Conservation (phyloP, 2,888 invertebrate species). For the Carpatolechia fugitivella region DNA sequence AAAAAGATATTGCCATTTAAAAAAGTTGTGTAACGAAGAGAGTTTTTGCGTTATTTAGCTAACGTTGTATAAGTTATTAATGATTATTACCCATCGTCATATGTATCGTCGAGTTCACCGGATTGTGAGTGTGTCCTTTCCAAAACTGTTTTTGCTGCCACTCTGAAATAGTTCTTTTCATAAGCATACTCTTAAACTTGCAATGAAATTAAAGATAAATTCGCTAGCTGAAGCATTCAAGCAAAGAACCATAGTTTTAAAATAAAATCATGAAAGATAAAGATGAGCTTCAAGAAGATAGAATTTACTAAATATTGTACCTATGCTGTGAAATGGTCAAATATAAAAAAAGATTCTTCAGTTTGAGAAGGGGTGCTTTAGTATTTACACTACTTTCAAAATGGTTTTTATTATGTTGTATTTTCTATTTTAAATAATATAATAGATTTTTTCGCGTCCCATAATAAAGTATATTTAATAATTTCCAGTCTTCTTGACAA, state of each 20-base stretch:
- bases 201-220: not conserved
- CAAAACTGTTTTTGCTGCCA: slow-evolving; percentile 81
- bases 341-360: too few relatives aligned
- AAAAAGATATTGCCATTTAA: too few relatives aligned
- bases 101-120: slow-evolving; percentile 77
- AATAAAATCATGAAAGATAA: slow-evolving; percentile 16
- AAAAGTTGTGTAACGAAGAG: too few relatives aligned
- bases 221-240: slow-evolving; percentile 36
- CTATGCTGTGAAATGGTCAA: too few relatives aligned
- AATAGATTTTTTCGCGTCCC: too few relatives aligned
- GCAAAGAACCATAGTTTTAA: slow-evolving; percentile 11
- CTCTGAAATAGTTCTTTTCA: slow-evolving; percentile 42
- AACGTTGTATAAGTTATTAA: too few relatives aligned
- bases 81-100: slow-evolving; percentile 82
- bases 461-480: not conserved
- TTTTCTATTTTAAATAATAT: too few relatives aligned
- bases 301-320: not conserved
- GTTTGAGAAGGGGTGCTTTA: too few relatives aligned
- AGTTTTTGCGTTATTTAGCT: too few relatives aligned
- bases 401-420: too few relatives aligned
- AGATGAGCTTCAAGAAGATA: slow-evolving; percentile 21
- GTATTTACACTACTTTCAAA: too few relatives aligned
- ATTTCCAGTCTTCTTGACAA: slow-evolving; percentile 6
- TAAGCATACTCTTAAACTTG: not conserved
- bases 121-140: slow-evolving; percentile 70